Conservation (phyloP, 2,113 vertebrate genomes). For the Nibea albiflora region DNA sequence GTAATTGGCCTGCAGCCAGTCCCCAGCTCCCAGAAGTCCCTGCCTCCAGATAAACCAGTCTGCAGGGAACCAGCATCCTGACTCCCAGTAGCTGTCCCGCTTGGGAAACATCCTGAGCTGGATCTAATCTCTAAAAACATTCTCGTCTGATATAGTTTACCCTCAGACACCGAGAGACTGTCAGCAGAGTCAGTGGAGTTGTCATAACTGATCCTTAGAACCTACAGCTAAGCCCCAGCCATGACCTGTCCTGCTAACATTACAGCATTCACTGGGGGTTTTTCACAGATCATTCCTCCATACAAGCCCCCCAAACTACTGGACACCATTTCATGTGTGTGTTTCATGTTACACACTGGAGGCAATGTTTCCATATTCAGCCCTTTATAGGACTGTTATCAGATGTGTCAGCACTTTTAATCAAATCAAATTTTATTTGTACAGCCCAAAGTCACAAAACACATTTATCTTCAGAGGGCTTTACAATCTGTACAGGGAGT, state of each 20-base stretch:
- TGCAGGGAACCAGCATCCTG: neutral
- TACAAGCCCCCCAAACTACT: neutral
- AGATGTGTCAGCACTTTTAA: no score
- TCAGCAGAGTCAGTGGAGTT: neutral
- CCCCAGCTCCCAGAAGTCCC: neutral
- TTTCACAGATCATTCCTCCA: neutral
- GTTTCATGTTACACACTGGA: neutral
- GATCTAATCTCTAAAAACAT: neutral
- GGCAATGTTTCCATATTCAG: no score
- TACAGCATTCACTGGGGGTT: neutral
- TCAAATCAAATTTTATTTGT: no score
- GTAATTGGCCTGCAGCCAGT: neutral
- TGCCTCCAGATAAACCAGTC: neutral
- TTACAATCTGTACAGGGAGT: no score
- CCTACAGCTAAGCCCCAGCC: neutral
- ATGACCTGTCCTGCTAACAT: neutral
- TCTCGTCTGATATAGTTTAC: neutral
- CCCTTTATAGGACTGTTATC: no score
- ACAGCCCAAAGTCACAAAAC: no score
- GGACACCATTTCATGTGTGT: neutral
- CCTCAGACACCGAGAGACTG: neutral
- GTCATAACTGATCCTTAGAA: neutral
- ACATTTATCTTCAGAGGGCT: no score
- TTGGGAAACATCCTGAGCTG: neutral
- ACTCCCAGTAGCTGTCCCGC: neutral